These are phyloP conservation scores for Peribatodes rhomboidaria DNA, from an alignment of 2,888 invertebrate genomes.

Conservation along the genomic window DNA sequence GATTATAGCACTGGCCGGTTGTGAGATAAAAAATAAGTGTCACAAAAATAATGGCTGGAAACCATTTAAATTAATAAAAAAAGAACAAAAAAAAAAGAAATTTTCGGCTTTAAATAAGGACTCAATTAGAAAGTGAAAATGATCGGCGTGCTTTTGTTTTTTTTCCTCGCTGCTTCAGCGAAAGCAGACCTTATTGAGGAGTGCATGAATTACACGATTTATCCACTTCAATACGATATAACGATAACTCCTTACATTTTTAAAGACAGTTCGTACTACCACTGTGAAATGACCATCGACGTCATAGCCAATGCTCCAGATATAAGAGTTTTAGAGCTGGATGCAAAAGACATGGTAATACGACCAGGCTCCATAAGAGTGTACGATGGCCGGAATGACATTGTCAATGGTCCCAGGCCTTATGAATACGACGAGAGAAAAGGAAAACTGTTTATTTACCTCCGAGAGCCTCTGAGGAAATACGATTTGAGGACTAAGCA, in stretches of 20 bases:
- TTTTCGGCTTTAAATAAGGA: conserved; percentile 7
- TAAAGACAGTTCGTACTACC: conserved; percentile 64
- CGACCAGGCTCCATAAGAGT: conserved; percentile 65
- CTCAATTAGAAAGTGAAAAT: conserved; percentile 48
- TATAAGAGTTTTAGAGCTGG: conserved; percentile 69
- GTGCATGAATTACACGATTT: conserved; percentile 80
- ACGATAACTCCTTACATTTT: conserved; percentile 69
- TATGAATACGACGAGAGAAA: conserved; percentile 63
- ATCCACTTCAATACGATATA: conserved; percentile 79
- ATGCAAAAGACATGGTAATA: conserved; percentile 70
- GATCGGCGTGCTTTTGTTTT: conserved; percentile 53
- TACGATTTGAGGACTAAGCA: conserved; percentile 59
- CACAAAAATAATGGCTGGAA: neutral
- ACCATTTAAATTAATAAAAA: neutral
- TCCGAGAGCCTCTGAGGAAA: conserved; percentile 65
- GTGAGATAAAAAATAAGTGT: neutral
- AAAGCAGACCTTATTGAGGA: conserved; percentile 70
- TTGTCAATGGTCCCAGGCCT: conserved; percentile 68
- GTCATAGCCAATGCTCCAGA: conserved; percentile 74
- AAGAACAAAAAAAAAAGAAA: neutral
- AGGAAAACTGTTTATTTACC: conserved; percentile 70
- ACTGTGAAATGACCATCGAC: conserved; percentile 74
- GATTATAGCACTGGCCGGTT: neutral
- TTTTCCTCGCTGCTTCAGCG: conserved; percentile 57
- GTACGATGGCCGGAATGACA: conserved; percentile 60